Base-by-base conservation (phyloP, 2,113 vertebrate genomes). In the Sceloporus tristichus region DNA sequence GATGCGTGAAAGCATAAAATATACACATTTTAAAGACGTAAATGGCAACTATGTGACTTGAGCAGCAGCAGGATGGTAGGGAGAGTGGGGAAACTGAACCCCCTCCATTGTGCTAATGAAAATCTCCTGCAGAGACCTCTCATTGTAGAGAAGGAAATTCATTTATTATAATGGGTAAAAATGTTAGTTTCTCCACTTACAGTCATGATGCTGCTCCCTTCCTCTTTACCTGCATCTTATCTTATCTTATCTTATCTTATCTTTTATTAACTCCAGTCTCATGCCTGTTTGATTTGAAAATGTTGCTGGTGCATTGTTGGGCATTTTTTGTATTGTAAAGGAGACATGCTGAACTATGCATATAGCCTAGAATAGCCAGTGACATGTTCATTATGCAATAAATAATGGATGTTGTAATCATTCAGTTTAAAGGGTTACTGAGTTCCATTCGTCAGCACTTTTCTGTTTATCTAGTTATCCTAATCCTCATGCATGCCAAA, bases 371-470 rank as follows among this genome's bases (percentile, higher is more conserved):
- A 34, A 88, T 76, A 87, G 66, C 90, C 76, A 23, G 0, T 71
- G 89, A 91, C 81, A 91, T 95, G 94, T 94, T 90, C 86, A 83
- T 92, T 29, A 1, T 80, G 84, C 88, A 92, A 93, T 95, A 88
- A 96, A 96, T 96, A 95, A 96, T 95, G 95, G 94, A 96, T 94
- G 27, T 62, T 83, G 71, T 87, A 89, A 95, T 96, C 75, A 90
- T 87, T 92, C 82, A 82, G 89, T 90, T 78, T 92, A 88, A 93
- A 89, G 90, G 93, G 85, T 92, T 93, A 87, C 82, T 94, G 83
- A 85, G 53, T 94, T 91, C 62, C 90, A 95, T 89, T 93, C 95
- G 95, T 94, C 92, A 92, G 89, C 85, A 87, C 48, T 92, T 83
- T 93, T 89, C 92, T 94, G 91, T 93, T 93, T 92, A 79, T 93